Percentiles rank a stretch among this genome's conserved stretches.
phyloP scores from a whole-genome alignment of 2,113 vertebrate species.

The Chlorodrepanis virens region DNA sequence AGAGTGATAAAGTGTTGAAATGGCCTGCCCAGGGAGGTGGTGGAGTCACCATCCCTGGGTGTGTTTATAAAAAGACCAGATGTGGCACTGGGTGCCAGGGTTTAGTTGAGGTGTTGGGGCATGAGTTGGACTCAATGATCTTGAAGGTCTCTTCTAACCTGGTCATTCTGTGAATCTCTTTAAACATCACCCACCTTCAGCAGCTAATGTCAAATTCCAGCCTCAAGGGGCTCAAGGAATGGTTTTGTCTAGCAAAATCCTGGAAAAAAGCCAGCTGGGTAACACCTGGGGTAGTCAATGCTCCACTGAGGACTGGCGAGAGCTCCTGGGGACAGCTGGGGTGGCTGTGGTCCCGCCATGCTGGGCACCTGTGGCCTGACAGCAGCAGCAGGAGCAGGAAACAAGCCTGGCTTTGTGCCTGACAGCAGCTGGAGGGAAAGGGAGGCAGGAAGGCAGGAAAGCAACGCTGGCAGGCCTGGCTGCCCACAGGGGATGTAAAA shows the following conservation, averaged over 20 bases:
- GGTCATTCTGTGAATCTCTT: background rate
- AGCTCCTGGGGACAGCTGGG: background rate
- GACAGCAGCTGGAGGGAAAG: background rate
- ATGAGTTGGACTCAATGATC: background rate
- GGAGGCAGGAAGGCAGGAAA: background rate
- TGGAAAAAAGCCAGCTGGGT: background rate
- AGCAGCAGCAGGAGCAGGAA: background rate
- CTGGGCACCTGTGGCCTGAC: background rate
- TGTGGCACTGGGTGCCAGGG: background rate
- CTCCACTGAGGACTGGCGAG: accelerated
- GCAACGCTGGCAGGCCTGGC: background rate
- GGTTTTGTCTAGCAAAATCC: background rate
- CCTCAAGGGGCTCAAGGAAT: background rate
- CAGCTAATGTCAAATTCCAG: background rate
- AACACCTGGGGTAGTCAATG: background rate
- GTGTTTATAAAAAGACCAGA: background rate
- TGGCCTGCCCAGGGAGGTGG: background rate
- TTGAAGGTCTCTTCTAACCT: background rate
- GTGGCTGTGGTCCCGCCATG: accelerated
- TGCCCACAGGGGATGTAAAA: accelerated
- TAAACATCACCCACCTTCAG: background rate
- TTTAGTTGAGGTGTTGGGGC: background rate
- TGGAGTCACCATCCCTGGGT: background rate
- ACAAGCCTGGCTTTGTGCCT: background rate
- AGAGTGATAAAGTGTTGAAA: background rate